Conservation (phyloP, 2,113 vertebrate genomes). For the Leucoraja erinaceus region DNA sequence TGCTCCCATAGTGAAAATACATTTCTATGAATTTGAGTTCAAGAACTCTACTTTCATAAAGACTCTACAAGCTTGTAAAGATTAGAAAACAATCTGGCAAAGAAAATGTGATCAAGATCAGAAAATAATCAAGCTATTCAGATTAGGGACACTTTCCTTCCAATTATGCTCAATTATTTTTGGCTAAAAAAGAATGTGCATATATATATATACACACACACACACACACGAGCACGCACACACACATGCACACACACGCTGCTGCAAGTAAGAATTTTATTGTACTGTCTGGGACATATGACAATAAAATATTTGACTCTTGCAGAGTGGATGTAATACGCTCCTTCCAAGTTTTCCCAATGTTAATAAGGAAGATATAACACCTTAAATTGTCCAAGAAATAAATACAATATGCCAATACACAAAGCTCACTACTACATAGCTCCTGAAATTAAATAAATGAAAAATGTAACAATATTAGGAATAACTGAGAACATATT, state of each 20-base stretch:
- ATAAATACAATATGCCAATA: background rate
- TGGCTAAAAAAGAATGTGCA: background rate
- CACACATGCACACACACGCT: too few species aligned
- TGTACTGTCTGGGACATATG: too few species aligned
- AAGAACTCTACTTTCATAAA: background rate
- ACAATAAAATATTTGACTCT: too few species aligned
- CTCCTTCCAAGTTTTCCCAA: background rate
- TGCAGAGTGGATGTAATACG: background rate
- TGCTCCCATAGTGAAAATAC: background rate
- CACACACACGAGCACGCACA: too few species aligned
- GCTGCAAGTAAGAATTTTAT: too few species aligned
- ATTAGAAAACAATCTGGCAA: background rate
- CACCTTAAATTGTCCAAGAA: background rate
- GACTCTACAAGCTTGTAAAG: background rate
- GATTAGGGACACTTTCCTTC: constrained; percentile 33
- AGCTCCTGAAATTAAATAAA: constrained; percentile 8
- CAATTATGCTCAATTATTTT: constrained; percentile 30
- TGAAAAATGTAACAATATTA: background rate
- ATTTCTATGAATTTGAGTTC: constrained; percentile 9
- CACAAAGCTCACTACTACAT: background rate
- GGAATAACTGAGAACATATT: background rate
- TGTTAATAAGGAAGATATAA: background rate
- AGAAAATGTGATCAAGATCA: constrained; percentile 7
- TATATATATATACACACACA: too few species aligned
- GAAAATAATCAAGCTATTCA: constrained; percentile 35